Evolutionary conservation across 2,113 vertebrate species (phyloP), one percentile per base, ranked within the genome.

Genomic region (Felis chaus): DNA sequence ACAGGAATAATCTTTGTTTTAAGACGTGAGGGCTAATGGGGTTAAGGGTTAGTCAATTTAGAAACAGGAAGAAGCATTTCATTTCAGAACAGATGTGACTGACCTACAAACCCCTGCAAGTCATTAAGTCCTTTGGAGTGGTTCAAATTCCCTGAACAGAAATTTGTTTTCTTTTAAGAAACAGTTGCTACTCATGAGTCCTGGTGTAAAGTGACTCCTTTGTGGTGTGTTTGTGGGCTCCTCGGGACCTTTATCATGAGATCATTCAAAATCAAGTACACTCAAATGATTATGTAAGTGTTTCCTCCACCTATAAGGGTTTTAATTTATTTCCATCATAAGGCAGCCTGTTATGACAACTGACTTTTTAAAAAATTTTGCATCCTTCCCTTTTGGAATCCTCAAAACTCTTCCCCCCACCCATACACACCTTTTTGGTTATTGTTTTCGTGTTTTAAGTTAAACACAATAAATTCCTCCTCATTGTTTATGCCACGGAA

Each of bases 151-250:
- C 73, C 78, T 57, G 65, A 93, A 88, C 65, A 97, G 92, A 98
- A 98, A 95, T 97, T 94, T n/a, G 79, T 98, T 98, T 97, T 91
- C 82, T 98, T 98, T 97, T 79, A 98, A 98, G 91, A 98, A 98
- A 94, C 41, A 89, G 76, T 95, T 93, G 76, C 71, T 98, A 45
- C 50, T 97, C 87, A 45, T 41, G 53, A 78, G 4, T 97, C 19
- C 14, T 91, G 3, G 0, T 97, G 74, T 85, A 87, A 96, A 98
- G 63, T 61, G 83, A 95, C 45, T 98, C 68, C 66, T 97, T 48
- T 68, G 86, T 96, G 86, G 11, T 27, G 0, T 87, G 50, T 97
- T 98, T 97, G 95, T 96, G 85, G 81, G 57, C 39, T 97, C 91
- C 69, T 95, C 5, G 87, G 96, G 94, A 94, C 48, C 29, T 97